Evolutionary conservation across 1,140 invertebrate species (phyloP).

Genomic region (Aphidius ervi): DNA sequence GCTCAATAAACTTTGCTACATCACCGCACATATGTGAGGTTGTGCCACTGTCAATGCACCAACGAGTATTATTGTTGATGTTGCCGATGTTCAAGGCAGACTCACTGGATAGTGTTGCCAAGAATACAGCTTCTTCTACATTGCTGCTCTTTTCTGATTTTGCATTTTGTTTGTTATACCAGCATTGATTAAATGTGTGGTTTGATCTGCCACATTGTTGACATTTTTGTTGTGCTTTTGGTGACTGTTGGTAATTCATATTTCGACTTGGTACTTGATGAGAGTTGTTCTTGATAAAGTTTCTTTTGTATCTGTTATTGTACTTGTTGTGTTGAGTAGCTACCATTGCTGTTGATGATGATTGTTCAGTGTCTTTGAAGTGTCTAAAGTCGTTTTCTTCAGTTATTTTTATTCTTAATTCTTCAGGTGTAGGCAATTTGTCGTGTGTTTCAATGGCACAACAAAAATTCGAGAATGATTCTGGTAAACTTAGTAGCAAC

Average conservation of each 20-base stretch:
- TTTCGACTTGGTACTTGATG: too few species aligned
- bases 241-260: too few species aligned
- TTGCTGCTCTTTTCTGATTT: background rate
- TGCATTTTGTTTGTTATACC: too few species aligned
- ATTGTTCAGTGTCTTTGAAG: too few species aligned
- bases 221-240: too few species aligned
- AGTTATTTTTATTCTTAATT: slow-evolving; percentile 4
- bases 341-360: too few species aligned
- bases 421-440: slow-evolving; percentile 1
- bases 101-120: background rate
- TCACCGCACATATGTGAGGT: slow-evolving; percentile 20
- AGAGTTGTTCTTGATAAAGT: background rate
- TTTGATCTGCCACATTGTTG: too few species aligned
- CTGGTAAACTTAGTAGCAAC: slow-evolving; percentile 4
- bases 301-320: background rate
- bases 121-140: background rate
- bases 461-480: slow-evolving; percentile 10
- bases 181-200: too few species aligned
- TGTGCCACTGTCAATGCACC: slow-evolving; percentile 19
- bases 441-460: slow-evolving; percentile 13
- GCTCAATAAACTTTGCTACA: slow-evolving; percentile 7
- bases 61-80: background rate
- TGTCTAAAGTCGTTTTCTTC: slow-evolving; percentile 7
- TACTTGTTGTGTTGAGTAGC: too few species aligned
- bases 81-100: background rate